These are phyloP conservation scores for Anguilla megastoma DNA, from an alignment of 2,797 vertebrate genomes.

Conservation along the genomic window DNA sequence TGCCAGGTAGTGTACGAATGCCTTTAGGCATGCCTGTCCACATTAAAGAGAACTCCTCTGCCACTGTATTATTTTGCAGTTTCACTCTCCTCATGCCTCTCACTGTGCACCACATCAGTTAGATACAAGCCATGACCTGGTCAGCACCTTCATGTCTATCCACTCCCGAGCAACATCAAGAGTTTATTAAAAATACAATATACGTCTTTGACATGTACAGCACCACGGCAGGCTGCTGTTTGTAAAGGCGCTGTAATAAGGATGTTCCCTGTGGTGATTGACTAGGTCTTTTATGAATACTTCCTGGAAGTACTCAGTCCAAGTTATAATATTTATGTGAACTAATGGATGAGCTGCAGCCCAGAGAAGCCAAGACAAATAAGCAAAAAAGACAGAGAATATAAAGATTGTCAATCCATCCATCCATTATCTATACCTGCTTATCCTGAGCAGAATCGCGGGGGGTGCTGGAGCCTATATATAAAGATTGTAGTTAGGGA, in stretches of 20 bases:
- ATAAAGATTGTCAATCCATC: neutral
- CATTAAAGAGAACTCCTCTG: neutral
- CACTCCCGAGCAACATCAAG: neutral
- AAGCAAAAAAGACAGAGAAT: neutral
- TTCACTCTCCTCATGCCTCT: neutral
- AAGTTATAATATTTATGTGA: neutral
- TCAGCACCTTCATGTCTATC: neutral
- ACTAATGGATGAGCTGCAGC: neutral
- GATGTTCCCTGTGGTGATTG: neutral
- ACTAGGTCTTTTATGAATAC: neutral
- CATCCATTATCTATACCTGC: no score
- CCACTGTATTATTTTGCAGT: neutral
- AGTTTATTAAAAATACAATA: neutral
- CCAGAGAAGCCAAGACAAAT: neutral
- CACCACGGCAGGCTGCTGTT: neutral
- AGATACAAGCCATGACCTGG: neutral
- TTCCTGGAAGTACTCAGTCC: neutral
- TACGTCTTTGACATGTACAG: neutral
- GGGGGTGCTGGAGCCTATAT: no score
- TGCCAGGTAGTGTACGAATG: neutral
- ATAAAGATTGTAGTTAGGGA: neutral
- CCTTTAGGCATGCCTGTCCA: neutral
- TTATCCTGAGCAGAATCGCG: no score
- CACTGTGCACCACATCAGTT: neutral
- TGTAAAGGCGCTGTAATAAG: neutral